Percentiles rank a stretch among this genome's conserved stretches.
phyloP scores from a whole-genome alignment of 2,888 invertebrate species.

The Choristoneura rosaceana region DNA sequence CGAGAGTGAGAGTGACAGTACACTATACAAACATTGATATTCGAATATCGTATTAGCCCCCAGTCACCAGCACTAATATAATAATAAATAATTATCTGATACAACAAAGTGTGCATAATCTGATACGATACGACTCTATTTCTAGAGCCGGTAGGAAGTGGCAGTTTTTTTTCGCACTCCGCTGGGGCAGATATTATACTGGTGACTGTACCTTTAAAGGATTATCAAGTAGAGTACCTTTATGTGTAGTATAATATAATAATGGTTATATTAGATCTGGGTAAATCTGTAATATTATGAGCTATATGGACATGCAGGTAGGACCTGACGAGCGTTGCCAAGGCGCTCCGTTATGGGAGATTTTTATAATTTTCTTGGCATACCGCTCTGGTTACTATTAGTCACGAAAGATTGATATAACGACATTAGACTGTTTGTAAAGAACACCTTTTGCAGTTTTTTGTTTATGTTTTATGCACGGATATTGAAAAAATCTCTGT shows the following conservation, averaged over 20 bases:
- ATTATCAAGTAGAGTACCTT: neutral
- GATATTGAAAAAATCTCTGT: no score
- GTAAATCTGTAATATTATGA: neutral
- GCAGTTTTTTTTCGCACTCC: no score
- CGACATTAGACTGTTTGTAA: neutral
- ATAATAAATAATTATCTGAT: no score
- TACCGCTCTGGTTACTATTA: conserved; percentile 15
- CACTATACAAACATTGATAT: no score
- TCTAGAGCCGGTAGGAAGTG: no score
- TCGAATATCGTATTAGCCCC: no score
- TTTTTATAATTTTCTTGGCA: conserved; percentile 28
- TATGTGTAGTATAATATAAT: neutral
- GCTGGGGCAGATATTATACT: no score
- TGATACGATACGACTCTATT: no score
- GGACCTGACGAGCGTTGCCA: conserved; percentile 15
- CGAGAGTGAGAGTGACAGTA: no score
- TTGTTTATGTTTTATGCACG: no score
- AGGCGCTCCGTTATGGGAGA: neutral
- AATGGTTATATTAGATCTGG: neutral
- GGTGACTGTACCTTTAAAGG: neutral
- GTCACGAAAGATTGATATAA: conserved; percentile 4
- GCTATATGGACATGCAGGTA: conserved; percentile 10
- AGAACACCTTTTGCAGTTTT: neutral
- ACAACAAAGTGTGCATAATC: no score
- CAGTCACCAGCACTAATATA: no score